Percentiles rank a stretch among this genome's conserved stretches.
Conservation (phyloP, 2,113 vertebrate species). For the Brachyhypopomus occidentalis region DNA sequence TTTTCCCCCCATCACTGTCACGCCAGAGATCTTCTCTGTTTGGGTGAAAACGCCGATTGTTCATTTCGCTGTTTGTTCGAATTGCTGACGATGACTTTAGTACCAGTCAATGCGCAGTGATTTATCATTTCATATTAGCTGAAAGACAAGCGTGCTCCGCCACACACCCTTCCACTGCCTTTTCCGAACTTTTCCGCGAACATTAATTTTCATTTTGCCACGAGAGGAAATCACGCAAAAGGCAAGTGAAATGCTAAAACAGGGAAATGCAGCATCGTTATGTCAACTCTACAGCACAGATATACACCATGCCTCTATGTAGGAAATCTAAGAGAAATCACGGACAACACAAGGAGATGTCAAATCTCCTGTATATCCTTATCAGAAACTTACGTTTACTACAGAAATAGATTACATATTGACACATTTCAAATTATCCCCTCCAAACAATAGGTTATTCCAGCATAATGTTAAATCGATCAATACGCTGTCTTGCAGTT, state of each 20-base stretch:
- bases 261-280: background rate
- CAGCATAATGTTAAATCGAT: background rate
- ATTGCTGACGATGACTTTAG: conserved; percentile 23
- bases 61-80: conserved; percentile 12
- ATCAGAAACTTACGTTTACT: conserved; percentile 17
- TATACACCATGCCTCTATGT: background rate
- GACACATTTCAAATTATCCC: background rate
- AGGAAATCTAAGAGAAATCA: background rate
- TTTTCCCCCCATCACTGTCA: conserved; percentile 3
- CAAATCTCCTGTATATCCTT: background rate
- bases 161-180: background rate
- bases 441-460: background rate
- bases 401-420: background rate
- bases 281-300: background rate
- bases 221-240: background rate
- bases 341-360: background rate
- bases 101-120: conserved; percentile 30
- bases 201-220: background rate
- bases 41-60: background rate
- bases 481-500: too few species aligned
- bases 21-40: conserved; percentile 11
- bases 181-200: conserved; percentile 26
- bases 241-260: background rate
- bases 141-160: conserved; percentile 17
- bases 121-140: conserved; percentile 39